Evolutionary conservation across 23 tunicate genomes (phyloP), one percentile per base, ranked within the genome.

Genomic region (Botrylloides violaceus): DNA sequence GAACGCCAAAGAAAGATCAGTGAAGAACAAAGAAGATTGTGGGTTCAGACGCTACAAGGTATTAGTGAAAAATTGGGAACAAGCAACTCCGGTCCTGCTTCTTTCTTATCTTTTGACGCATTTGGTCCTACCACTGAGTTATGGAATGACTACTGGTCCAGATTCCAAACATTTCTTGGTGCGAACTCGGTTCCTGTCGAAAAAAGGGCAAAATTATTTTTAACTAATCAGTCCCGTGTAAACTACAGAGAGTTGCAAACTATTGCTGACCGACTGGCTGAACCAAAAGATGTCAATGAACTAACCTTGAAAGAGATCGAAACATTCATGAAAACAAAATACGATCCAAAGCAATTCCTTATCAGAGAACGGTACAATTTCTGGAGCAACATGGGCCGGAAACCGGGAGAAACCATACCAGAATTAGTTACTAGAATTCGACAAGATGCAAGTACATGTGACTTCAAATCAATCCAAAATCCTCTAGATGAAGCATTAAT

Each of bases 401-500:
- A 66, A 29, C 32, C 60, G 2, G 73, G 73, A 3, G 81, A 76
- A 36, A 63, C 81, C n/a, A 29, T 76, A 19, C 3, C 62, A 35
- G 60, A 76, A 64, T 27, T 76, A 27, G 73, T 72, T 64, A 72
- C 81, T 23, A 38, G 81, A 38, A 76, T 76, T 43, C 81, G 81
- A 27, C 72, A 76, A 47, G 81, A 76, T 47, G 72, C 81, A 3
- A n/a, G 29, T 9, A 64, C 81, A 2, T 76, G 81, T 35, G 81
- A 76, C n/a, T 76, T 64, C 48, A 3, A 37, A 28, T 38, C 72
- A 4, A 76, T 76, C 34, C n/a, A 36, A 12, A 30, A 76, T 47
- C 81, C 81, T 4, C 81, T 18, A 19, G 81, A 76, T 43, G 73
- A 64, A 9, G 81, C 81, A 19, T 29, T 64, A 60, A 18, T 71